phyloP scores from a whole-genome alignment of 2,113 vertebrate genomes.

The Balaenoptera acutorostrata region DNA sequence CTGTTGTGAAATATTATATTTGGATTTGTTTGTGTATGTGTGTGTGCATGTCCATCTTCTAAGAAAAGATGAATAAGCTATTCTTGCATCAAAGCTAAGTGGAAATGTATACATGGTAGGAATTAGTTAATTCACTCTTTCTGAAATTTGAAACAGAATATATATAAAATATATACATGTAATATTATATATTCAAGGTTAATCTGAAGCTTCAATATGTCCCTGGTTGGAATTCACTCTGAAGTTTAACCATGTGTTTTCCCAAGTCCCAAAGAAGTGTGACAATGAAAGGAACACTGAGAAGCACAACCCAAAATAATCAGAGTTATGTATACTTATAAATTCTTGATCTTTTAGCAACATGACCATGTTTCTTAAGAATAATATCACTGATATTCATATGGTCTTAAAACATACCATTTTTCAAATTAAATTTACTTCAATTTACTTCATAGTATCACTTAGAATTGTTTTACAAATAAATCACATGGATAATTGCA shows the following conservation, averaged over 20 bases:
- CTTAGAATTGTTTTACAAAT: not conserved
- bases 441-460: not conserved
- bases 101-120: not conserved
- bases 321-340: not conserved
- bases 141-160: not conserved
- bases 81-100: not conserved
- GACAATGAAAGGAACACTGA: not conserved
- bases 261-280: not conserved
- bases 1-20: not conserved
- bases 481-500: not conserved
- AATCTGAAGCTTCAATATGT: not conserved
- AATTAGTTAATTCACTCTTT: not conserved
- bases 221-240: not conserved
- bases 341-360: not conserved
- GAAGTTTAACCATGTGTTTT: not conserved
- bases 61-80: not conserved
- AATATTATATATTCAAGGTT: not conserved
- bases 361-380: not conserved
- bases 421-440: not conserved
- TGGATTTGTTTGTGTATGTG: not conserved
- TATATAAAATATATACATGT: not conserved
- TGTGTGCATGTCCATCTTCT: no score
- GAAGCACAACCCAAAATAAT: not conserved
- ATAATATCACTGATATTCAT: not conserved
- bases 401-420: not conserved